phyloP scores from a whole-genome alignment of 2,888 invertebrate genomes.

The Stenurella melanura region DNA sequence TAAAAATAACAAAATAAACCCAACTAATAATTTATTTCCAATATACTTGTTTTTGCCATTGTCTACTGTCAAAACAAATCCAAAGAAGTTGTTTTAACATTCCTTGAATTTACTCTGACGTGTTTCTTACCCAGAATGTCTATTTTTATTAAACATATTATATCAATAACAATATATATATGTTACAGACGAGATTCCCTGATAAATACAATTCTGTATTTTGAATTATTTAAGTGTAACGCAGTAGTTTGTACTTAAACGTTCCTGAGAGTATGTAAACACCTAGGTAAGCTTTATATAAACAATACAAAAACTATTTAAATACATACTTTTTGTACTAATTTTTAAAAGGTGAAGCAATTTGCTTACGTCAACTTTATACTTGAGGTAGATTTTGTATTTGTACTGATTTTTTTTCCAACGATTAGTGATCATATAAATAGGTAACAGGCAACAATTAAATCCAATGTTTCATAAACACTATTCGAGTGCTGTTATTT shows the following conservation, averaged over 20 bases:
- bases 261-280: constrained; percentile 65
- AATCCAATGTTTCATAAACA: constrained; percentile 59
- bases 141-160: constrained; percentile 46
- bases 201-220: constrained; percentile 51
- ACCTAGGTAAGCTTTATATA: constrained; percentile 65
- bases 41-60: constrained; percentile 23
- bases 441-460: constrained; percentile 66
- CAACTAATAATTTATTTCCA: background rate
- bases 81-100: background rate
- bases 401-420: constrained; percentile 63
- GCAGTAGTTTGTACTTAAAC: constrained; percentile 60
- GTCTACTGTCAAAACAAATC: constrained; percentile 16
- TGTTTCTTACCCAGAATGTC: constrained; percentile 60
- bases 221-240: constrained; percentile 36
- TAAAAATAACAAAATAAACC: background rate
- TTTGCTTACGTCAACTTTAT: constrained; percentile 57
- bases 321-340: constrained; percentile 66
- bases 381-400: constrained; percentile 68
- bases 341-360: constrained; percentile 55
- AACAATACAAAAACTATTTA: constrained; percentile 63
- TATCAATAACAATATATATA: constrained; percentile 40
- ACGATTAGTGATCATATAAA: constrained; percentile 59
- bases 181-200: constrained; percentile 63
- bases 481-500: constrained; percentile 66
- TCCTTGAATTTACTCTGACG: constrained; percentile 27